phyloP scores from a whole-genome alignment of 2,797 vertebrate species.

The Trachops cirrhosus region DNA sequence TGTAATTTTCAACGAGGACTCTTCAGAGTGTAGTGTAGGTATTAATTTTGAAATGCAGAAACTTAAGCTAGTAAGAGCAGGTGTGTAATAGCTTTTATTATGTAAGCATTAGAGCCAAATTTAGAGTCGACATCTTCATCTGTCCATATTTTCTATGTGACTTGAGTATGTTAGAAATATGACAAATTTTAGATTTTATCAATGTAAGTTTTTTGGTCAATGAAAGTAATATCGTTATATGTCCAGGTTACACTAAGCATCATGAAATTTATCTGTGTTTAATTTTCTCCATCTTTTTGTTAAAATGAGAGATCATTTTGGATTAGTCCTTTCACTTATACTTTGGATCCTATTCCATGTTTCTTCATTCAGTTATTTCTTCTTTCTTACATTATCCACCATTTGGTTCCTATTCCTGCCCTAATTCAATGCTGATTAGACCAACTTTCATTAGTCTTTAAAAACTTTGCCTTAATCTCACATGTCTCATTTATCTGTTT shows the following conservation, averaged over 20 bases:
- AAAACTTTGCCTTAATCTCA: background rate
- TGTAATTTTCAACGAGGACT: background rate
- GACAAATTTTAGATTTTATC: background rate
- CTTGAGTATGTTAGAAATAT: background rate
- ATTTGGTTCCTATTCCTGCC: background rate
- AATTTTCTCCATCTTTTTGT: background rate
- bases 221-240: background rate
- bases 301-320: background rate
- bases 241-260: background rate
- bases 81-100: background rate
- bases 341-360: background rate
- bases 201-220: background rate
- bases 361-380: background rate
- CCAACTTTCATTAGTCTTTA: background rate
- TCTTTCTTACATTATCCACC: background rate
- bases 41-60: background rate
- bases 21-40: background rate
- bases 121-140: constrained; percentile 1
- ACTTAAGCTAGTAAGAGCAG: background rate
- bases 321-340: background rate
- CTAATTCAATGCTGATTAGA: background rate
- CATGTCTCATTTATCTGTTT: background rate
- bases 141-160: background rate
- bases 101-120: background rate
- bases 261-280: background rate